phyloP scores from a whole-genome alignment of 2,113 vertebrate species.

The Psephotus haematonotus region DNA sequence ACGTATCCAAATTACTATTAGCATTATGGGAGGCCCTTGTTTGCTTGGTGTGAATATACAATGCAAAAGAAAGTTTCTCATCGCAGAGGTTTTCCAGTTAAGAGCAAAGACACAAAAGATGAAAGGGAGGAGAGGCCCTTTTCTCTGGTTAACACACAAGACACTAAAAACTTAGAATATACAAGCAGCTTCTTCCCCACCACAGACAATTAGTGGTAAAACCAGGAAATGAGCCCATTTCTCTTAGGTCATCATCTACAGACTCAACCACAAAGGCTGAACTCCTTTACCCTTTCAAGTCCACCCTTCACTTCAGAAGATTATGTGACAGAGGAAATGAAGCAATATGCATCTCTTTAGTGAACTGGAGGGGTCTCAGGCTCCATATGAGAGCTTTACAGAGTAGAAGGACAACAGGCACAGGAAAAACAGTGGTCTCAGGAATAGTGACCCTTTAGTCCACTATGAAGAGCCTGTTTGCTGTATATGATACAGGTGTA shows the following conservation, averaged over 20 bases:
- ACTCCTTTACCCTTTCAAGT: background rate
- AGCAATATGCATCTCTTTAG: background rate
- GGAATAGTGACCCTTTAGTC: background rate
- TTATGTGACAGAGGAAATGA: background rate
- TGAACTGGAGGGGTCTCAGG: accelerated
- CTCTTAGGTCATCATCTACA: background rate
- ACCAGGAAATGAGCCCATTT: background rate
- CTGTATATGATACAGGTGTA: background rate
- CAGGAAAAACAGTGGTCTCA: background rate
- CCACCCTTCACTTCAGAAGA: background rate
- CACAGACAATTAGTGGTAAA: background rate
- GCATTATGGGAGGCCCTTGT: background rate
- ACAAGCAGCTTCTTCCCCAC: background rate
- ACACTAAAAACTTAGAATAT: background rate
- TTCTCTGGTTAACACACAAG: background rate
- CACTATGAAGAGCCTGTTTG: background rate
- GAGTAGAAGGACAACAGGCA: accelerated
- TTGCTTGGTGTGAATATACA: background rate
- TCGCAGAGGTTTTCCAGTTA: background rate
- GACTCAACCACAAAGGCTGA: background rate
- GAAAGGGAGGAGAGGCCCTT: background rate
- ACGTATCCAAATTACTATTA: background rate
- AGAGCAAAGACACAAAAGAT: background rate
- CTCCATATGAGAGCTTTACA: background rate
- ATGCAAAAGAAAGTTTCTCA: background rate